Evolutionary conservation across 2,888 invertebrate genomes (phyloP).

Genomic region (Listrodromus nycthemerus): DNA sequence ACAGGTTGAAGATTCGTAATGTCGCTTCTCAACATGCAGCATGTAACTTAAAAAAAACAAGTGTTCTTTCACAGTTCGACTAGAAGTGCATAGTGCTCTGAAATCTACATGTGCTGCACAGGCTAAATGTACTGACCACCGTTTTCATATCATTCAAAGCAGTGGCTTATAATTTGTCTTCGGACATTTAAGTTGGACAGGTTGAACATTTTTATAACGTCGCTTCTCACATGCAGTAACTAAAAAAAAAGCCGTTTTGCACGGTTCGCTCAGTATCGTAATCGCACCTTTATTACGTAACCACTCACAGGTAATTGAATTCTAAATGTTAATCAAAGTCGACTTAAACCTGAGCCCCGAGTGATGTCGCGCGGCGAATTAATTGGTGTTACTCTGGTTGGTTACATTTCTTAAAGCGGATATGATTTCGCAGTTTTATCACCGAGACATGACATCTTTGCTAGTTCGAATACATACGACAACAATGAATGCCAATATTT

Average conservation of each 20-base stretch:
- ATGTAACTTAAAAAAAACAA: not conserved
- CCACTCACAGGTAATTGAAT: not conserved
- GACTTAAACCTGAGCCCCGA: not conserved
- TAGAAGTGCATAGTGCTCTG: not conserved
- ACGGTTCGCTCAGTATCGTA: not conserved
- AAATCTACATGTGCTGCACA: too few relatives aligned
- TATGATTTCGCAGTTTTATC: not conserved
- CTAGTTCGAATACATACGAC: slow-evolving; percentile 44
- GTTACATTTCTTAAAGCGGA: slow-evolving; percentile 1
- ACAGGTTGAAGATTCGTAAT: not conserved
- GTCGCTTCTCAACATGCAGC: not conserved
- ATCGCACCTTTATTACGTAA: slow-evolving; percentile 8
- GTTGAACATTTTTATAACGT: not conserved
- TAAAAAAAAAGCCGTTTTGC: not conserved
- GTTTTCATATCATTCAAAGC: too few relatives aligned
- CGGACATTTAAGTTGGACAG: too few relatives aligned
- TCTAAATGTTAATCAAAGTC: not conserved
- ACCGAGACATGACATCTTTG: not conserved
- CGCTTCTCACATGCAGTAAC: not conserved
- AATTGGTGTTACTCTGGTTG: slow-evolving; percentile 6
- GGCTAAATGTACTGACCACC: too few relatives aligned
- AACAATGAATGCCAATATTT: slow-evolving; percentile 29
- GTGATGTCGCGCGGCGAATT: not conserved
- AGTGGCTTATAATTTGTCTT: too few relatives aligned
- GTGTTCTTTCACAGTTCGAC: not conserved